Conservation (phyloP, 92 coral and sea anemone genomes). For the Isaurus tuberculatus region DNA sequence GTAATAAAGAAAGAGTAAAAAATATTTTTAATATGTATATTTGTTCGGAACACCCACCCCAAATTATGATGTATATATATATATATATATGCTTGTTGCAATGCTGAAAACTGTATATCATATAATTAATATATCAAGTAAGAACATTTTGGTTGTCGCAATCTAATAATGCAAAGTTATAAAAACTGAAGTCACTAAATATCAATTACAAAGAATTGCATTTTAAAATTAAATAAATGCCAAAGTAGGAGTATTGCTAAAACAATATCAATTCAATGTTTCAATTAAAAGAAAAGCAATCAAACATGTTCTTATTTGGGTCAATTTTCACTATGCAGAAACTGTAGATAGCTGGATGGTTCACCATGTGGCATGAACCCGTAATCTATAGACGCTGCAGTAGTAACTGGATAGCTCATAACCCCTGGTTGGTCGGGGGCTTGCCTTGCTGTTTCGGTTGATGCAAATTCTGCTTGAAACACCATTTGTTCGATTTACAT, state of each 20-base stretch:
- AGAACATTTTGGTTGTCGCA: not conserved
- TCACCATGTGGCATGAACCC: constrained; percentile 2
- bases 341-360: constrained; percentile 21
- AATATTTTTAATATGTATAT: not conserved
- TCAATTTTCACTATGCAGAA: constrained; percentile 16
- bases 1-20: not conserved
- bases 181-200: constrained; percentile 1
- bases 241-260: not conserved
- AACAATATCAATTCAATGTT: not conserved
- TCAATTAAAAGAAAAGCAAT: constrained; percentile 1
- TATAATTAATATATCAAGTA: not conserved
- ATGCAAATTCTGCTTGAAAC: constrained; percentile 10
- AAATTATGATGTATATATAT: not conserved
- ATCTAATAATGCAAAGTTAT: not conserved
- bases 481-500: constrained; percentile 16
- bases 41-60: constrained; percentile 1
- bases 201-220: not conserved
- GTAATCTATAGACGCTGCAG: no score
- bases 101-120: constrained; percentile 3
- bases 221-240: not conserved
- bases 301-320: not conserved
- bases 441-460: no score
- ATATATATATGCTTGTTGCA: not conserved
- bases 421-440: no score
- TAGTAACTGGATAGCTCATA: no score